Evolutionary conservation across 2,888 invertebrate genomes (phyloP), one percentile per base, ranked within the genome.

Genomic region (Serrognathus titanus): DNA sequence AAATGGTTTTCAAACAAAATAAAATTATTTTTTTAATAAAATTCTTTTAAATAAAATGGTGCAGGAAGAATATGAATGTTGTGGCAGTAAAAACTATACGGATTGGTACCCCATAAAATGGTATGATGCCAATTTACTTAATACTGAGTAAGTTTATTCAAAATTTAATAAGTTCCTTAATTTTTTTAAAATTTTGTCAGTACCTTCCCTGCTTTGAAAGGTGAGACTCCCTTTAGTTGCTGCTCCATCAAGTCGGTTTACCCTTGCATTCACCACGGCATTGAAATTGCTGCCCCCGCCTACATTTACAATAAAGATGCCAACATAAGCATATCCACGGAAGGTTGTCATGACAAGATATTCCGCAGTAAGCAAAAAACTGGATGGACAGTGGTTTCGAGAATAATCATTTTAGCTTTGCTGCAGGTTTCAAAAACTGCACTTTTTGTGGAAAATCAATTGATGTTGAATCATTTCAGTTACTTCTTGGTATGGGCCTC

Each of bases 91-190:
- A 47, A 79, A 77, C 61, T 85, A 81, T 64, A 79, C 81, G 58
- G 85, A 86, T 67, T 86, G 86, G 85, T 85, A 85, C 66, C 79
- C 74, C 53, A 81, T 85, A 55, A 78, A 80, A 1, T 85, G 86
- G 85, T 81, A 78, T 71, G 78, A 65, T 71, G 74, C 51, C 70
- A 66, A 79, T 75, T 72, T 83, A 75, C 65, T 77, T 78, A 60
- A 60, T 48, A 58, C 53, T 2, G 55, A 45, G 64, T 66, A 53
- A 47, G 60, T 59, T 20, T 35, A 10, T 37, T 38, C 2, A 4
- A 36, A 43, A 16, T 4, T 48, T 46, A 48, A 47, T 13, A 37
- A 49, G 43, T 10, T 16, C 2, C 13, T 1, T 11, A 1, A 11
- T 37, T 6, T 11, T 46, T 11, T 16, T 13, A 11, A 6, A 37